Conservation (phyloP, 2,113 vertebrate genomes). For the Acinonyx jubatus region DNA sequence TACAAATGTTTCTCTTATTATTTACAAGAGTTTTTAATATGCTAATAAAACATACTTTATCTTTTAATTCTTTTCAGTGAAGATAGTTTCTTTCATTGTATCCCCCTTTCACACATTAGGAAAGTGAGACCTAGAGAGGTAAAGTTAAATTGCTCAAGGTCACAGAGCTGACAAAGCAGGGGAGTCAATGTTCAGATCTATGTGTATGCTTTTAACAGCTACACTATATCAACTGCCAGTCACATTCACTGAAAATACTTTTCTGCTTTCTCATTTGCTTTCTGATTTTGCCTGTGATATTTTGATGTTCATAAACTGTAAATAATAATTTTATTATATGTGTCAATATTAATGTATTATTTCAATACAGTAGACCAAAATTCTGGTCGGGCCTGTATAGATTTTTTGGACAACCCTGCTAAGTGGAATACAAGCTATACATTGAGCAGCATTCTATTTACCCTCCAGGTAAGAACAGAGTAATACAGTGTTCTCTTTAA, state of each 20-base stretch:
- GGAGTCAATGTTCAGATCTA: neutral
- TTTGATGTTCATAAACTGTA: constrained; percentile 10
- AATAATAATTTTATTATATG: neutral
- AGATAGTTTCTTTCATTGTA: neutral
- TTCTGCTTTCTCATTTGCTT: neutral
- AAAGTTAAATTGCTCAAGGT: neutral
- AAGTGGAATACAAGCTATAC: constrained; percentile 62
- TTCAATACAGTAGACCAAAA: constrained; percentile 56
- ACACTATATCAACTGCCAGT: neutral
- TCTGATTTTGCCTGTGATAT: neutral
- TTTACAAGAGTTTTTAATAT: neutral
- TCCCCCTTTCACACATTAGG: neutral
- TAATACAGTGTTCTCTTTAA: neutral
- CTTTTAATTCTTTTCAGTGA: neutral
- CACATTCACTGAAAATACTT: neutral
- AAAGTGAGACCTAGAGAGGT: neutral
- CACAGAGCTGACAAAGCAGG: neutral
- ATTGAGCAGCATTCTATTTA: constrained; percentile 62
- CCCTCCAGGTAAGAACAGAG: constrained; percentile 65
- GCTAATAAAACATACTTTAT: neutral
- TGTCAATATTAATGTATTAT: neutral
- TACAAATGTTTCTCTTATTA: neutral
- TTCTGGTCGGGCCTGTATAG: constrained; percentile 65
- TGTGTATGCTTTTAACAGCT: neutral
- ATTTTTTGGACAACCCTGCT: constrained; percentile 51